Percentiles rank a stretch among this genome's conserved stretches.
Evolutionary conservation across 1,140 invertebrate genomes (phyloP).

Genomic region (Platyscapa corneri): DNA sequence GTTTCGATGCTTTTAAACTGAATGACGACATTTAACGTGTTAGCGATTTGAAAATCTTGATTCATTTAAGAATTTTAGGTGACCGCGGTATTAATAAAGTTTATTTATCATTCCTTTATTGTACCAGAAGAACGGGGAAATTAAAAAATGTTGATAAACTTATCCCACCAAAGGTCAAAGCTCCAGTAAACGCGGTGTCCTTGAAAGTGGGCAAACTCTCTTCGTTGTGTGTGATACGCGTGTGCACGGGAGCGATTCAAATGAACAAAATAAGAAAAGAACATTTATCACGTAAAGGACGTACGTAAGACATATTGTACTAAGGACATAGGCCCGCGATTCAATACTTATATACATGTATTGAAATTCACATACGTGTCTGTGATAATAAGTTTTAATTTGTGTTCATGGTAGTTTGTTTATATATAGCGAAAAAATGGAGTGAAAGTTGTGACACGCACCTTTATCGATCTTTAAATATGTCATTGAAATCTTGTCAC

Average conservation of each 20-base stretch:
- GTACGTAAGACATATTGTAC: conserved; percentile 17
- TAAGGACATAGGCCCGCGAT: conserved; percentile 34
- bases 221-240: not conserved
- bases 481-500: not conserved
- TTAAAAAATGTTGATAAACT: not conserved
- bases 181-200: not conserved
- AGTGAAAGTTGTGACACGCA: conserved; percentile 3
- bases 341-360: conserved; percentile 40
- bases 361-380: conserved; percentile 54
- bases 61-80: not conserved
- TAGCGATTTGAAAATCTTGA: not conserved
- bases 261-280: conserved; percentile 3
- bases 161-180: conserved; percentile 14
- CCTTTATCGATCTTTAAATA: not conserved
- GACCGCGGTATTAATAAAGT: too few relatives aligned
- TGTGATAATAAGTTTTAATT: conserved; percentile 58
- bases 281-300: conserved; percentile 25
- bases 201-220: conserved; percentile 18
- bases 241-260: not conserved
- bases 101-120: too few relatives aligned
- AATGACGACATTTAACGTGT: not conserved
- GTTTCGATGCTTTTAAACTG: not conserved
- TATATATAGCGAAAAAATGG: conserved; percentile 17
- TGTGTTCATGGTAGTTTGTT: conserved; percentile 50
- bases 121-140: not conserved